Percentiles rank a stretch among this genome's conserved stretches.
These are phyloP conservation scores for Tillus elongatus DNA, from an alignment of 2,888 invertebrate species.

Conservation along the genomic window DNA sequence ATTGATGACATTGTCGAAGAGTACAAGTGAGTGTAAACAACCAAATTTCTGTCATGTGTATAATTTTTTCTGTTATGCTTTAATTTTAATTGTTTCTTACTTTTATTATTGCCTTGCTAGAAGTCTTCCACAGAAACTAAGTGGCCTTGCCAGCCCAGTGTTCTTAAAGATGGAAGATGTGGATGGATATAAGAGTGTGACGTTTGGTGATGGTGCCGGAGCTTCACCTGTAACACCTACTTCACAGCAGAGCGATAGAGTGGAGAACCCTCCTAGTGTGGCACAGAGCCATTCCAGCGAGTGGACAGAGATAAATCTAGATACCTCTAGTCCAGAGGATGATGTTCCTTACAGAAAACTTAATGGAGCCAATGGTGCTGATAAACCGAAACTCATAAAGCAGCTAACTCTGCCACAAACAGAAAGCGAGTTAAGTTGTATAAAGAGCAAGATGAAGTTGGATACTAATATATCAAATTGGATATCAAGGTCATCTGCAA, in stretches of 20 bases:
- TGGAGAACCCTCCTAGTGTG: slow-evolving; percentile 25
- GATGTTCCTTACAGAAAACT: slow-evolving; percentile 45
- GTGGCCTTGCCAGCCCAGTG: slow-evolving; percentile 24
- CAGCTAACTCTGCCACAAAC: slow-evolving; percentile 43
- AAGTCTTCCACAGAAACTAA: slow-evolving; percentile 33
- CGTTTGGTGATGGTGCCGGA: slow-evolving; percentile 17
- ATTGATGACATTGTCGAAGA: slow-evolving; percentile 29
- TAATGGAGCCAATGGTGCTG: slow-evolving; percentile 22
- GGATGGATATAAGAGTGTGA: slow-evolving; percentile 30
- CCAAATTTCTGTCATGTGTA: no score
- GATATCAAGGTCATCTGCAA: slow-evolving; percentile 48
- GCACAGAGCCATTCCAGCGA: slow-evolving; percentile 46
- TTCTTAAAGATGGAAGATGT: slow-evolving; percentile 26
- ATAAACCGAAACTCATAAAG: slow-evolving; percentile 39
- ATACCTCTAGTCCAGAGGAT: slow-evolving; percentile 59
- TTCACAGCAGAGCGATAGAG: slow-evolving; percentile 28
- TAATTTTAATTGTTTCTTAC: no score
- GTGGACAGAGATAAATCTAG: slow-evolving; percentile 66
- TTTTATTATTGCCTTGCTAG: no score
- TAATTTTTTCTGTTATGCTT: no score
- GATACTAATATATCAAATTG: slow-evolving; percentile 48
- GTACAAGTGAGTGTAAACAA: no score
- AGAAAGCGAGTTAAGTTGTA: slow-evolving; percentile 33
- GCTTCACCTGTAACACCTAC: slow-evolving; percentile 30
- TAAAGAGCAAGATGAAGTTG: slow-evolving; percentile 40